Conservation (phyloP, 2,113 vertebrate species). For the Pampusana beccarii region DNA sequence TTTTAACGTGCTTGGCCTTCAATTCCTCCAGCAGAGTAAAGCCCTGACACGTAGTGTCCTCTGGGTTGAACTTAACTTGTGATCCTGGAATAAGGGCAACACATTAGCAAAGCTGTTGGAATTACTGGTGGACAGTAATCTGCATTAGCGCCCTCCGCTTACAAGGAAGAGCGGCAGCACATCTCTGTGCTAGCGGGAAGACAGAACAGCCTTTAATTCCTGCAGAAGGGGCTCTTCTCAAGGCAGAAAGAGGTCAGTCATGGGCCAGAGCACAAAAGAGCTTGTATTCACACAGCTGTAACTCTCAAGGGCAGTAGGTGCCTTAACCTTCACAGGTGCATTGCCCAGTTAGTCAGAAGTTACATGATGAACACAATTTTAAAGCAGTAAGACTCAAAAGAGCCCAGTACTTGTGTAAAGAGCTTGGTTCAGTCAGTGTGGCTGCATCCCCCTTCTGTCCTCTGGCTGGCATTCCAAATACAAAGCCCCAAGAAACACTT, state of each 20-base stretch:
- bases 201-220: neutral
- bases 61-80: neutral
- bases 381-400: neutral
- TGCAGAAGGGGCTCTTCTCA: neutral
- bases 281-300: neutral
- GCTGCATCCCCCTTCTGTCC: neutral
- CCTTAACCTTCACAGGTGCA: neutral
- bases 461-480: neutral
- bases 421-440: neutral
- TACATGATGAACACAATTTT: neutral
- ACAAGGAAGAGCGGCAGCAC: neutral
- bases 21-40: neutral
- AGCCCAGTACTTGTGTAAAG: neutral
- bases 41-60: neutral
- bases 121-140: neutral
- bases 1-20: neutral
- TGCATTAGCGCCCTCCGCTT: neutral
- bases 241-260: neutral
- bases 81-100: neutral
- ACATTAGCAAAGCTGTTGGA: neutral
- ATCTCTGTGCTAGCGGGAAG: neutral
- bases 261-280: neutral
- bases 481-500: neutral
- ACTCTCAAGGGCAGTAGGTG: neutral
- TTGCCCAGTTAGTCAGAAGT: neutral